Evolutionary conservation across 2,113 vertebrate species (phyloP).

Genomic region (Hemiscyllium ocellatum): DNA sequence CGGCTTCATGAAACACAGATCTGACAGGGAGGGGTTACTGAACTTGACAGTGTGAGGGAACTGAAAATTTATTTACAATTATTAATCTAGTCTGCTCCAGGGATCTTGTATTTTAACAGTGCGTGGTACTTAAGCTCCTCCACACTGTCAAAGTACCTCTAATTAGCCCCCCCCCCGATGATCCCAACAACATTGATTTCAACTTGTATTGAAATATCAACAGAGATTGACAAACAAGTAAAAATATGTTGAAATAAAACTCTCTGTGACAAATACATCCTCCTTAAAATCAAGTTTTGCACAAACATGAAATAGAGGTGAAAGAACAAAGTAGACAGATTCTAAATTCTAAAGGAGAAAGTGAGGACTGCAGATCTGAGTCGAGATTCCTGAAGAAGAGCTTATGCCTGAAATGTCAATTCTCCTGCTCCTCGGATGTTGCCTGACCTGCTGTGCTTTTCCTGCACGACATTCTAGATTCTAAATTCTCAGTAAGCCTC

Average conservation of each 20-base stretch:
- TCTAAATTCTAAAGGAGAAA: background rate
- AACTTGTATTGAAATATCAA: conserved; percentile 3
- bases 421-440: too few relatives aligned
- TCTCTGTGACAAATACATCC: too few relatives aligned
- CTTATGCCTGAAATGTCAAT: too few relatives aligned
- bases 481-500: background rate
- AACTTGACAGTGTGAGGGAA: background rate
- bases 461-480: too few relatives aligned
- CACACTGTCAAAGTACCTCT: background rate
- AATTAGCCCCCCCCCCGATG: background rate
- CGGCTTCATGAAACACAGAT: background rate
- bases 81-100: conserved; percentile 15
- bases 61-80: background rate
- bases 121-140: background rate
- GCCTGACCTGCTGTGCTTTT: too few relatives aligned
- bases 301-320: background rate
- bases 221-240: background rate
- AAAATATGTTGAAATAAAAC: background rate
- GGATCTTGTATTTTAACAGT: background rate
- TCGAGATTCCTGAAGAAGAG: too few relatives aligned
- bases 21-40: background rate
- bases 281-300: background rate
- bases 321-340: background rate
- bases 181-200: background rate
- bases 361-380: too few relatives aligned